Conservation (phyloP, 2,797 vertebrate genomes). For the Onychomys arenicola region DNA sequence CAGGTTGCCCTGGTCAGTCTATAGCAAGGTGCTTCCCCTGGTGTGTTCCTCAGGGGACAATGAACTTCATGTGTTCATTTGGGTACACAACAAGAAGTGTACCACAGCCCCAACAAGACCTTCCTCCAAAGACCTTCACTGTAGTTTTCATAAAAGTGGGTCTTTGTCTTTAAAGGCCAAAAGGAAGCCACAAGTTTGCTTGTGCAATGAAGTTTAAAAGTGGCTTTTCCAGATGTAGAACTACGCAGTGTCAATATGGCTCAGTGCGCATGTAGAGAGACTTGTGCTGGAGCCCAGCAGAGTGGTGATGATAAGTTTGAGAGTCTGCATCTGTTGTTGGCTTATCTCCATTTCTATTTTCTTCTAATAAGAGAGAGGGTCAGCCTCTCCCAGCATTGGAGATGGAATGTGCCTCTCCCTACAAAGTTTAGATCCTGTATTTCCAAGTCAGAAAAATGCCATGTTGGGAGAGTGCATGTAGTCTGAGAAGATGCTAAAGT, state of each 20-base stretch:
- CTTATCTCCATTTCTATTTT: background rate
- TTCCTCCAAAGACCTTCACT: background rate
- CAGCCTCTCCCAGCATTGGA: background rate
- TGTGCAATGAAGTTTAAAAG: conserved; percentile 61
- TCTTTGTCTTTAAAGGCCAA: conserved; percentile 44
- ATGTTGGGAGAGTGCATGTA: background rate
- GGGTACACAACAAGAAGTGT: background rate
- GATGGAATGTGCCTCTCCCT: background rate
- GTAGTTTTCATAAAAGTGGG: background rate
- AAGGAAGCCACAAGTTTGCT: conserved; percentile 4
- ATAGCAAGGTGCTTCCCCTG: background rate
- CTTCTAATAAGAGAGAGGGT: background rate
- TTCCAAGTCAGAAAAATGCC: background rate
- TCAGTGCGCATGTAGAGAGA: fast-evolving
- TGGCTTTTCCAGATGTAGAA: conserved; percentile 45
- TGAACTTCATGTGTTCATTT: background rate
- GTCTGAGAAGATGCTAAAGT: background rate
- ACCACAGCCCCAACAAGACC: fast-evolving
- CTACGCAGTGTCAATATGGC: background rate
- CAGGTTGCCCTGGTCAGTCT: background rate
- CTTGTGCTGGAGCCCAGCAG: background rate
- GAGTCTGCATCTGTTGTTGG: background rate
- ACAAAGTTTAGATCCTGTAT: background rate
- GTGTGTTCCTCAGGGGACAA: too few relatives aligned
- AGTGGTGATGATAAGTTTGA: background rate